Evolutionary conservation across 2,113 vertebrate species (phyloP).

Genomic region (Arothron firmamentum): DNA sequence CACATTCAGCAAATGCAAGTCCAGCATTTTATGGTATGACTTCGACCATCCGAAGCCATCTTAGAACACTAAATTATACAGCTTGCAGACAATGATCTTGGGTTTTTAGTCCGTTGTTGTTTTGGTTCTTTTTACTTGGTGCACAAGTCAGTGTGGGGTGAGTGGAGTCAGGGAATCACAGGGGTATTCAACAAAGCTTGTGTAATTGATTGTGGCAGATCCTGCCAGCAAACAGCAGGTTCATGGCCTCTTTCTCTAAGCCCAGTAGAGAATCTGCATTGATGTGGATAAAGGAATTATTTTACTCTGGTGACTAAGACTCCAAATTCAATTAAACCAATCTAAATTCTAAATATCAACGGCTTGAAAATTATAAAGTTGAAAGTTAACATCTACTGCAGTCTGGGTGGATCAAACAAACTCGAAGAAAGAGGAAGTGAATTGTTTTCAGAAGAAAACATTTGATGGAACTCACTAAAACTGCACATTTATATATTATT

Average conservation of each 20-base stretch:
- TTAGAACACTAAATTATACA: too few species aligned
- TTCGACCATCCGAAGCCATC: too few species aligned
- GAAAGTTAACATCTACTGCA: constrained; percentile 1
- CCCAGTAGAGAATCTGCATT: constrained; percentile 73
- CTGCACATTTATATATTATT: too few species aligned
- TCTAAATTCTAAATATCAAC: constrained; percentile 55
- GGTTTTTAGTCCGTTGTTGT: too few species aligned
- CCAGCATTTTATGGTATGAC: too few species aligned
- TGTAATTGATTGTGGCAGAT: constrained; percentile 78
- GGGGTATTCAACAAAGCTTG: constrained; percentile 69
- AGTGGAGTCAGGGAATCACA: constrained; percentile 52
- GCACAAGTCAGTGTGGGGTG: constrained; percentile 28
- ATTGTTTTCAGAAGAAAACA: not conserved
- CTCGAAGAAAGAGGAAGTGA: not conserved
- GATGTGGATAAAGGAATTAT: constrained; percentile 76
- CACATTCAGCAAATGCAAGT: too few species aligned
- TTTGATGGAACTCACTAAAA: too few species aligned
- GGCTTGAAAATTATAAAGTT: constrained; percentile 15
- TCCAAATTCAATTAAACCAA: constrained; percentile 72
- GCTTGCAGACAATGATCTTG: too few species aligned
- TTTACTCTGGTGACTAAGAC: constrained; percentile 67
- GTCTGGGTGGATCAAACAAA: not conserved
- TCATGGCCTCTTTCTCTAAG: constrained; percentile 57
- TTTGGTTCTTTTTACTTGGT: constrained; percentile 3
- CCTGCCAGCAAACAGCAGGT: constrained; percentile 73